phyloP scores from a whole-genome alignment of 35 echinoderm and acorn worm genomes.

The Apostichopus californicus region DNA sequence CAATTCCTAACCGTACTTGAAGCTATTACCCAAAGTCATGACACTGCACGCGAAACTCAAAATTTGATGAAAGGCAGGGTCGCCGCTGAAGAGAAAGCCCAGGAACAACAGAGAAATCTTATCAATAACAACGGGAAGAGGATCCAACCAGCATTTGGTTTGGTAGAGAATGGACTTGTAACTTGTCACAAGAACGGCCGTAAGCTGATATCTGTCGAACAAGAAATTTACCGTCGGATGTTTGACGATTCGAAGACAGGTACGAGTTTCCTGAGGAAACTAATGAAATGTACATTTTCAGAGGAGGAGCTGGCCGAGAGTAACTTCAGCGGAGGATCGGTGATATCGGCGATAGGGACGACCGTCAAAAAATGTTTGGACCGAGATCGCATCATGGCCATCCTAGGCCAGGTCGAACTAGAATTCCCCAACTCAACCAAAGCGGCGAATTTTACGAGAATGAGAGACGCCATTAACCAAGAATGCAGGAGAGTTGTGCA shows the following conservation, averaged over 20 bases:
- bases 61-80: background rate
- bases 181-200: background rate
- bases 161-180: background rate
- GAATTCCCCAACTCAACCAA: slow-evolving; percentile 21
- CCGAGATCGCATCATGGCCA: background rate
- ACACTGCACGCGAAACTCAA: background rate
- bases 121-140: background rate
- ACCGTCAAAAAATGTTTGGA: background rate
- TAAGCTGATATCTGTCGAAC: background rate
- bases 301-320: background rate
- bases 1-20: background rate
- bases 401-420: slow-evolving; percentile 2
- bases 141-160: slow-evolving; percentile 1
- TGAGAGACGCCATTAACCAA: slow-evolving; percentile 25
- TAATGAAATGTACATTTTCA: background rate
- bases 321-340: slow-evolving; percentile 10
- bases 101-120: background rate
- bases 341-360: background rate
- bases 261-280: background rate
- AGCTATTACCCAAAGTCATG: background rate
- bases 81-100: background rate
- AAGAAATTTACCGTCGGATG: background rate
- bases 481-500: background rate
- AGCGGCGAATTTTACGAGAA: background rate
- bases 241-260: background rate